A percentile compares a stretch with the other conserved stretches of the same genome.
Conservation (phyloP, 2,113 vertebrate genomes). For the Phyllostomus discolor region DNA sequence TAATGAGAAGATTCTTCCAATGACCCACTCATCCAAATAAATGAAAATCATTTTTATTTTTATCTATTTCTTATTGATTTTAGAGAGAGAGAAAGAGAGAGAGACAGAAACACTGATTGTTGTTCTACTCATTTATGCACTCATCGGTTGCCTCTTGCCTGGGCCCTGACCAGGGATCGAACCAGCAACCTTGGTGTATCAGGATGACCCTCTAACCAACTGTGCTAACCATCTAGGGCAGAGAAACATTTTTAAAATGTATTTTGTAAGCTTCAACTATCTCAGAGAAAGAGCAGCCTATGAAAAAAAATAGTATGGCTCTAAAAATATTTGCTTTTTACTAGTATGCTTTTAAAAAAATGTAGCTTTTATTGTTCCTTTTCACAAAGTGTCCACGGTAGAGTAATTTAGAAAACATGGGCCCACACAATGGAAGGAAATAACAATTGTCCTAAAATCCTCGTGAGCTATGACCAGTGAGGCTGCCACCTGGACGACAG, state of each 20-base stretch:
- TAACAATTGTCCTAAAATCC: neutral
- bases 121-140: too few species aligned
- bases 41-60: neutral
- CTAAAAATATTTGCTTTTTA: neutral
- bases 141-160: too few species aligned
- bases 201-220: too few species aligned
- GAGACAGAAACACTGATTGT: too few species aligned
- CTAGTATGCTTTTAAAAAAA: neutral
- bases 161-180: too few species aligned
- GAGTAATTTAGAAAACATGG: slow-evolving; percentile 27
- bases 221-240: too few species aligned
- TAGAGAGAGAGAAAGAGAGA: too few species aligned
- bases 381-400: neutral
- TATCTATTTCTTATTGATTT: too few species aligned
- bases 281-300: neutral
- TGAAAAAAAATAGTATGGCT: neutral
- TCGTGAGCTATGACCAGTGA: neutral
- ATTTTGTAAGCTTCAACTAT: slow-evolving; percentile 8
- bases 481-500: neutral
- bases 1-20: neutral
- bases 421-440: slow-evolving; percentile 15
- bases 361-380: neutral
- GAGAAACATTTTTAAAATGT: neutral
- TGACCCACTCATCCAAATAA: neutral
- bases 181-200: too few species aligned